Conservation (phyloP, 2,797 vertebrate species). For the Phrynocephalus forsythii region DNA sequence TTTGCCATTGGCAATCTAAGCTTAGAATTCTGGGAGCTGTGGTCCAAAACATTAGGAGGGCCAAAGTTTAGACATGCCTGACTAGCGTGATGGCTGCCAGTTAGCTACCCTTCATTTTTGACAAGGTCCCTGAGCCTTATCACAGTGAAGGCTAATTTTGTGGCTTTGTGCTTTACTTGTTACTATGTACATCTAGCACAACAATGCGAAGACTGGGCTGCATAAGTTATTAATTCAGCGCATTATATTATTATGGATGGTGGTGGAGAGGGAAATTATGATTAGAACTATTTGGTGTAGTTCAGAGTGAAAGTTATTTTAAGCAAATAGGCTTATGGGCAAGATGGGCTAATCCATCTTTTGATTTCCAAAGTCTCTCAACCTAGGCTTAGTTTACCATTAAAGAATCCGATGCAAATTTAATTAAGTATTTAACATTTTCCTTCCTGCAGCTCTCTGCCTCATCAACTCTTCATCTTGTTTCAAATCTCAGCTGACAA, state of each 20-base stretch:
- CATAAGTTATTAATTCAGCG: constrained; percentile 15
- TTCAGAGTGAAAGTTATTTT: constrained; percentile 52
- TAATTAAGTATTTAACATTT: constrained; percentile 72
- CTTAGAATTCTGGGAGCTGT: no score
- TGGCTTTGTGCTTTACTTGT: not conserved
- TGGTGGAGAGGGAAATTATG: accelerated
- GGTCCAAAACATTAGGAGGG: no score
- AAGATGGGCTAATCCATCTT: constrained; percentile 54
- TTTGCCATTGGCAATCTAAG: no score
- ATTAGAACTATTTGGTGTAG: constrained; percentile 22
- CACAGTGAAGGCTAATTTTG: not conserved
- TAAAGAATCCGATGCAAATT: constrained; percentile 68
- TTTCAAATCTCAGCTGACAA: constrained; percentile 60
- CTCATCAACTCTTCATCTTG: constrained; percentile 52
- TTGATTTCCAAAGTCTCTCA: constrained; percentile 59
- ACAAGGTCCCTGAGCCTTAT: no score
- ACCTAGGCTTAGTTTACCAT: constrained; percentile 63
- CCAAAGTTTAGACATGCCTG: no score
- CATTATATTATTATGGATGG: not conserved
- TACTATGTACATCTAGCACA: not conserved
- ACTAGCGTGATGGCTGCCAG: no score
- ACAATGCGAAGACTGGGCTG: not conserved
- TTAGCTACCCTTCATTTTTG: no score
- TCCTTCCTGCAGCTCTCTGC: constrained; percentile 61
- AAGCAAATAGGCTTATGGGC: constrained; percentile 51